Percentiles rank a stretch among this genome's conserved stretches.
Conservation (phyloP, 2,113 vertebrate genomes). For the Lota lota region DNA sequence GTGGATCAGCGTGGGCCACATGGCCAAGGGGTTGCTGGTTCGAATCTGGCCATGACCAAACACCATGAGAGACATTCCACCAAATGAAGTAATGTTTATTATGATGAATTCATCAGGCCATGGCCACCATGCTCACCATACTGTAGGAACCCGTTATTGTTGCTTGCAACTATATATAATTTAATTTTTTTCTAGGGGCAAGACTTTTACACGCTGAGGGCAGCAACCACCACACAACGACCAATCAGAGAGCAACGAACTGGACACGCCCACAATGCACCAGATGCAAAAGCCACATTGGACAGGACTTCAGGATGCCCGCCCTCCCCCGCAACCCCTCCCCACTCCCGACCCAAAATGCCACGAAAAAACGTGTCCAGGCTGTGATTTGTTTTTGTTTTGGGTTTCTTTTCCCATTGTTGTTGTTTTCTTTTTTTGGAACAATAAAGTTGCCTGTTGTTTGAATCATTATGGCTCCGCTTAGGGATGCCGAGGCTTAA, state of each 20-base stretch:
- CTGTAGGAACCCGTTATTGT: no score
- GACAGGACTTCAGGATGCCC: constrained; percentile 48
- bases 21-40: no score
- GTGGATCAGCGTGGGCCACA: no score
- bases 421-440: constrained; percentile 10
- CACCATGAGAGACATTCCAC: no score
- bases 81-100: no score
- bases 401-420: not conserved
- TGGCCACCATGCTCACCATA: no score
- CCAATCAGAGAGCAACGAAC: constrained; percentile 2
- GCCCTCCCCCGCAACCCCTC: constrained; percentile 35
- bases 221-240: not conserved
- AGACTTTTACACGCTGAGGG: constrained; percentile 90
- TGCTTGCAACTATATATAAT: no score
- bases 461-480: constrained; percentile 34
- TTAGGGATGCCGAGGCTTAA: constrained; percentile 43
- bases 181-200: constrained; percentile 77
- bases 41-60: no score
- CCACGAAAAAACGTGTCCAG: constrained; percentile 36
- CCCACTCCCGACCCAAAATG: not conserved
- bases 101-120: no score
- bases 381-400: constrained; percentile 10
- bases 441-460: constrained; percentile 24
- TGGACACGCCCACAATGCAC: constrained; percentile 20
- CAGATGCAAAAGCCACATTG: constrained; percentile 41